Evolutionary conservation across 1,140 invertebrate species (phyloP).

Genomic region (Daktulosphaira vitifoliae): DNA sequence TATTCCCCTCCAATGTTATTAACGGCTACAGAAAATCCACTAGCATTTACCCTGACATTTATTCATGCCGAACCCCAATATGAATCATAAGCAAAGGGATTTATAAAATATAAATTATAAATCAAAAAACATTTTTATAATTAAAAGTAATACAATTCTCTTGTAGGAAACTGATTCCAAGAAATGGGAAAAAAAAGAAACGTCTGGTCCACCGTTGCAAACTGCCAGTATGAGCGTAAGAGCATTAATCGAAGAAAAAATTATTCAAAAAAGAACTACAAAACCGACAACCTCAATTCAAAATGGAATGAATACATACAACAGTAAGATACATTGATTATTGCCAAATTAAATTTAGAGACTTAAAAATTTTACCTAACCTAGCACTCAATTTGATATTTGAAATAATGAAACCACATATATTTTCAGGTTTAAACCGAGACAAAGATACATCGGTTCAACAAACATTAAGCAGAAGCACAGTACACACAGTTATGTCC

Average conservation of each 20-base stretch:
- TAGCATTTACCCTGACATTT: neutral
- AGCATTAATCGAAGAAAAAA: slow-evolving; percentile 83
- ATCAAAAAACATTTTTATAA: neutral
- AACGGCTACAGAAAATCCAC: slow-evolving; percentile 7
- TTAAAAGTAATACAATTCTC: slow-evolving; percentile 1
- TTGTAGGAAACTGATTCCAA: slow-evolving; percentile 72
- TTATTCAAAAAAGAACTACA: slow-evolving; percentile 69
- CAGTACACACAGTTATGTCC: slow-evolving; percentile 20
- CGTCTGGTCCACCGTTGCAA: slow-evolving; percentile 67
- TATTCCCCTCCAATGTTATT: neutral
- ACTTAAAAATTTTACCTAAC: too few relatives aligned
- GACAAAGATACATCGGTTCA: slow-evolving; percentile 17
- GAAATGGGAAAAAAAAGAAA: slow-evolving; percentile 74
- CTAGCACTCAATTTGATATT: too few relatives aligned
- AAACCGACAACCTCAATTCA: slow-evolving; percentile 41
- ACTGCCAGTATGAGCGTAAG: slow-evolving; percentile 78
- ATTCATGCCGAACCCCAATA: neutral
- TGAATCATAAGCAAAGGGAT: neutral
- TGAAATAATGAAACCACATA: too few relatives aligned
- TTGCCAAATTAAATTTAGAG: too few relatives aligned
- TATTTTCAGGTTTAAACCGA: neutral
- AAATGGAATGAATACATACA: slow-evolving; percentile 17
- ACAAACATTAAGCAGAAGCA: slow-evolving; percentile 17
- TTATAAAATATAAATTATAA: neutral
- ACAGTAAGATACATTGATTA: neutral